Evolutionary conservation across 1,140 invertebrate species (phyloP).

Genomic region (Drosophila tropicalis): DNA sequence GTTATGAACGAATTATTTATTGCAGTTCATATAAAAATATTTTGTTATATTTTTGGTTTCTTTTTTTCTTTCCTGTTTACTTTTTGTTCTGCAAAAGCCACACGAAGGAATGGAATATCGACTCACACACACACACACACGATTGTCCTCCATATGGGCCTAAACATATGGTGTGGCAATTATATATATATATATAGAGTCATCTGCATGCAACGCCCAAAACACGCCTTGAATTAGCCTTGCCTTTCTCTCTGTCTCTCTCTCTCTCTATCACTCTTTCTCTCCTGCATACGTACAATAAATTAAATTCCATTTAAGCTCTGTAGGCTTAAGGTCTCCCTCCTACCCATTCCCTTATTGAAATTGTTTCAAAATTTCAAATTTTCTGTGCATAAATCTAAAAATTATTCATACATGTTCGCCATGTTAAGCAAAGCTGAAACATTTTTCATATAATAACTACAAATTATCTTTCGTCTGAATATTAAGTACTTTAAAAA

Average conservation of each 20-base stretch:
- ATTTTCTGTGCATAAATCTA: constrained; percentile 24
- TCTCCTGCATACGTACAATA: constrained; percentile 69
- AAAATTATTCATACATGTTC: constrained; percentile 19
- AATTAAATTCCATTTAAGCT: constrained; percentile 72
- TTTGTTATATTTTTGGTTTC: constrained; percentile 39
- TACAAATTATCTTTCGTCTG: constrained; percentile 17
- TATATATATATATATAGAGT: constrained; percentile 12
- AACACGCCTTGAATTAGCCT: constrained; percentile 58
- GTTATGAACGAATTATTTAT: constrained; percentile 77
- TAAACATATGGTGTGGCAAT: constrained; percentile 29
- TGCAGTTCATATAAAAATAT: constrained; percentile 33
- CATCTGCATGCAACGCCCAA: constrained; percentile 50
- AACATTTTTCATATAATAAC: constrained; percentile 2
- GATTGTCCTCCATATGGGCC: constrained; percentile 58
- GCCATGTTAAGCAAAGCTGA: constrained; percentile 17
- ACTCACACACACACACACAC: constrained; percentile 12
- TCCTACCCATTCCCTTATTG: constrained; percentile 16
- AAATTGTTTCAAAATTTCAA: constrained; percentile 22
- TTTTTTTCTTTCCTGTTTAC: constrained; percentile 74
- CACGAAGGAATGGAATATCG: constrained; percentile 57
- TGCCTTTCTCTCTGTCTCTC: constrained; percentile 14
- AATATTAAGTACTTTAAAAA: constrained; percentile 34
- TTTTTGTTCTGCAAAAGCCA: constrained; percentile 76
- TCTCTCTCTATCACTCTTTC: not conserved
- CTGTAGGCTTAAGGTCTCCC: constrained; percentile 52